Percentiles rank a stretch among this genome's conserved stretches.
These are phyloP conservation scores for Drosophila ercepeae DNA, from an alignment of 1,140 invertebrate species.

Conservation along the genomic window DNA sequence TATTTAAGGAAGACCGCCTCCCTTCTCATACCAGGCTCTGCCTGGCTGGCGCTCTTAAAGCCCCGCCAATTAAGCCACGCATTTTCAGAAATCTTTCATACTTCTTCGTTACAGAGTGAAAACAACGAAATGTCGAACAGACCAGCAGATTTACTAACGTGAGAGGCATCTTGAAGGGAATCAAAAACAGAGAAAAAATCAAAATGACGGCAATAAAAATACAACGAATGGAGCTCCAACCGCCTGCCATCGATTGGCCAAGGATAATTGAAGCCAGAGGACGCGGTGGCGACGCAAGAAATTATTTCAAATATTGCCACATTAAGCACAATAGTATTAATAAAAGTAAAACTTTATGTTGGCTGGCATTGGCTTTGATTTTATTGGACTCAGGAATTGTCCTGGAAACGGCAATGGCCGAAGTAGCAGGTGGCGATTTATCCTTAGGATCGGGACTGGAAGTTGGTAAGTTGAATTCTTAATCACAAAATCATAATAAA, in stretches of 20 bases:
- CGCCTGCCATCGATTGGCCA: conserved; percentile 33
- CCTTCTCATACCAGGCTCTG: too few relatives aligned
- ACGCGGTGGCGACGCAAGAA: conserved; percentile 58
- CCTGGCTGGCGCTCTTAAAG: conserved; percentile 57
- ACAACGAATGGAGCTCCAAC: conserved; percentile 46
- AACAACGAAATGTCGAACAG: conserved; percentile 18
- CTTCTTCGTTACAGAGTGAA: conserved; percentile 36
- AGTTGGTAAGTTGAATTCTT: not conserved
- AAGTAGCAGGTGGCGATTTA: conserved; percentile 20
- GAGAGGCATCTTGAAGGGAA: conserved; percentile 24
- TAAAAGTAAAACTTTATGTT: conserved; percentile 82
- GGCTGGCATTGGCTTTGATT: conserved; percentile 81
- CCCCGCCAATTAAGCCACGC: conserved; percentile 54
- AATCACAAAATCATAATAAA: too few relatives aligned
- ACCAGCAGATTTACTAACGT: conserved; percentile 25
- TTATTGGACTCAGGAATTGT: conserved; percentile 53
- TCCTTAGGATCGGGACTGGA: not conserved
- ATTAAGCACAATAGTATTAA: conserved; percentile 76
- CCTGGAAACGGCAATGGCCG: conserved; percentile 13
- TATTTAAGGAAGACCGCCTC: conserved; percentile 48
- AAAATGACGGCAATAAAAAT: conserved; percentile 76
- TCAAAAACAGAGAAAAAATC: conserved; percentile 28
- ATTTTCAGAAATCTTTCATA: conserved; percentile 37
- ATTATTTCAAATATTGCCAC: conserved; percentile 79
- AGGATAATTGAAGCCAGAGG: conserved; percentile 1